These are phyloP conservation scores for Spodoptera frugiperda DNA, from an alignment of 1,140 invertebrate genomes.

Conservation along the genomic window DNA sequence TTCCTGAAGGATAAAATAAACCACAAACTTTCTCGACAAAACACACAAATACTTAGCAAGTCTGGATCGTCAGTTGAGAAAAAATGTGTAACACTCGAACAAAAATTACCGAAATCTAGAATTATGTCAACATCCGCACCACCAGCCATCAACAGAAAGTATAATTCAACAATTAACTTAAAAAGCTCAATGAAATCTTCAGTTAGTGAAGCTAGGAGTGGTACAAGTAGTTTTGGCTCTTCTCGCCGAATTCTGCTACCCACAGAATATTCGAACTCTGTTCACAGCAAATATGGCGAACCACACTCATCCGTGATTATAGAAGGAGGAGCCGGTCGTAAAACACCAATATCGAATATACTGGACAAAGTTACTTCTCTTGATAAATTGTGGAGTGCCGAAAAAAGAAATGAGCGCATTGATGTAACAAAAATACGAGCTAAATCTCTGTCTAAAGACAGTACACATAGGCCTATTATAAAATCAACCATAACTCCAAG, in stretches of 20 bases:
- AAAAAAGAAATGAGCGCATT: constrained; percentile 80
- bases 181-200: constrained; percentile 59
- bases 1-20: constrained; percentile 87
- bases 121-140: constrained; percentile 74
- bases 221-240: constrained; percentile 83
- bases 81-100: constrained; percentile 57
- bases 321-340: constrained; percentile 83
- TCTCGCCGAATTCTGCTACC: constrained; percentile 80
- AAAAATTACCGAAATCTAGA: constrained; percentile 72
- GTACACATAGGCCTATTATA: constrained; percentile 46
- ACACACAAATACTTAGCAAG: constrained; percentile 81
- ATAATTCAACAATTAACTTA: constrained; percentile 44
- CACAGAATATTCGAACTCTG: constrained; percentile 75
- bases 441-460: constrained; percentile 59
- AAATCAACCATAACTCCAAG: constrained; percentile 41
- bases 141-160: constrained; percentile 71
- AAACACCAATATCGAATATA: constrained; percentile 83
- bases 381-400: constrained; percentile 83
- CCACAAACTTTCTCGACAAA: constrained; percentile 85
- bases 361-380: constrained; percentile 82
- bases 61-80: constrained; percentile 60
- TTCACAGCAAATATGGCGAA: constrained; percentile 63
- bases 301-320: constrained; percentile 70
- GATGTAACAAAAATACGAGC: constrained; percentile 70
- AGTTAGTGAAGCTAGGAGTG: constrained; percentile 56